Evolutionary conservation across 1,140 invertebrate species (phyloP), one percentile per base, ranked within the genome.

Genomic region (Drosophila pseudoananassae): DNA sequence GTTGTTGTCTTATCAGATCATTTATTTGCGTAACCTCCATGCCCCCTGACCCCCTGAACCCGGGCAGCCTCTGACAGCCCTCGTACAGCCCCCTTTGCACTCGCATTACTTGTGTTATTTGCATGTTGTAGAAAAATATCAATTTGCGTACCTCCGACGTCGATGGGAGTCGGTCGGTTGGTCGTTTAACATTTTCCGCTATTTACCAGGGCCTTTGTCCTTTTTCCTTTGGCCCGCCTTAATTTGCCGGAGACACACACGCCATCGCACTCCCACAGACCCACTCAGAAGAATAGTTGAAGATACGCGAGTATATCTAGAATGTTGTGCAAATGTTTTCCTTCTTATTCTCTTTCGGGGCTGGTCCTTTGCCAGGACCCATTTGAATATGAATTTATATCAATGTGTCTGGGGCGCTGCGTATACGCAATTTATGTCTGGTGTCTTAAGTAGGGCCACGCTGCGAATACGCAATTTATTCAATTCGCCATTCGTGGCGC

Each of bases 1-100:
- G 82, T 88, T 87, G 83, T 88, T 87, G 83, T 87, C 78, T 87
- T 87, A 87, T 87, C 82, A 88, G 82, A 88, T 87, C 82, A 87
- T 87, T 87, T 88, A 87, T 78, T 52, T 81, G 74, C 74, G 53
- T 53, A 68, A 36, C 17, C 33, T 36, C 12, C 33, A 5, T n/a
- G 33, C 33, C n/a, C 40, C 60, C 10, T 17, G 8, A n/a, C 50
- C 0, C 9, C 6, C 25, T 7, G 6, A 27, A 23, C 33, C n/a
- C 31, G 3, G 14, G 33, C 33, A 20, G 20, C 33, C 9, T n/a
- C 33, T 36, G 9, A 10, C 33, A 12, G 40, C 40, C 40, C 40
- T 12, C 4, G 5, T 6, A 4, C 45, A 17, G 17, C 9, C 10
- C 47, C 14, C 47, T 27, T 15, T 45, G 40, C 43, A 72, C 57